A percentile compares a stretch with the other conserved stretches of the same genome.
phyloP scores from a whole-genome alignment of 2,797 vertebrate species.

The Phrynocephalus guinanensis region DNA sequence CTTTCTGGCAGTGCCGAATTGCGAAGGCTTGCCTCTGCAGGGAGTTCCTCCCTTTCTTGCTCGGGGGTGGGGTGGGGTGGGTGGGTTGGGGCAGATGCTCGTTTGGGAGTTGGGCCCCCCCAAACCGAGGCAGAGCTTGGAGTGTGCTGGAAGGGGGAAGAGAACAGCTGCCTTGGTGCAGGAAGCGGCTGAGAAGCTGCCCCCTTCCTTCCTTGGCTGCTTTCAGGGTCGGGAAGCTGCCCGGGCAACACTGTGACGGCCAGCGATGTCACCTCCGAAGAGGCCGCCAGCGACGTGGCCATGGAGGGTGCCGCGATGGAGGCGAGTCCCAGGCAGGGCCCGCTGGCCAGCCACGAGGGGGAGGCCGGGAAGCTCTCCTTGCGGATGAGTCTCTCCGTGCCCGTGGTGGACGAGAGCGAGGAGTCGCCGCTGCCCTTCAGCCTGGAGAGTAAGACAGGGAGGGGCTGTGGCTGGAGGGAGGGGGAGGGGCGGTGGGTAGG shows the following conservation, averaged over 20 bases:
- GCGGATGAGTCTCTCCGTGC: constrained; percentile 92
- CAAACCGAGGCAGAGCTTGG: neutral
- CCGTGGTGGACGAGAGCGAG: constrained; percentile 86
- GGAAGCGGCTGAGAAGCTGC: neutral
- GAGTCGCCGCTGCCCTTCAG: constrained; percentile 88
- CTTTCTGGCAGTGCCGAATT: no score
- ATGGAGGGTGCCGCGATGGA: constrained; percentile 83
- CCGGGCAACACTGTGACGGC: constrained; percentile 79
- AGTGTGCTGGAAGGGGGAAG: neutral
- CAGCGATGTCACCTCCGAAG: constrained; percentile 73
- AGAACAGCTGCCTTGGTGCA: no score
- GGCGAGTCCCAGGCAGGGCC: constrained; percentile 74
- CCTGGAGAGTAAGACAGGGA: constrained; percentile 89
- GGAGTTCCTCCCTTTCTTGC: no score
- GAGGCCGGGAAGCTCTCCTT: constrained; percentile 87
- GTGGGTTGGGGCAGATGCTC: no score
- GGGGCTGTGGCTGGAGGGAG: neutral
- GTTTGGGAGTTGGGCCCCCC: no score
- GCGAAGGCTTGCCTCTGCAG: no score
- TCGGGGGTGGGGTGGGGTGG: no score
- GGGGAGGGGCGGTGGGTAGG: neutral
- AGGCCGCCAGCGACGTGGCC: constrained; percentile 76
- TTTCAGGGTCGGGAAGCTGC: constrained; percentile 80
- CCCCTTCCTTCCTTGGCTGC: constrained; percentile 20
- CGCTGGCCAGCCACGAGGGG: constrained; percentile 56